Base-by-base conservation (phyloP, 2,113 vertebrate genomes). In the Pagrus major region DNA sequence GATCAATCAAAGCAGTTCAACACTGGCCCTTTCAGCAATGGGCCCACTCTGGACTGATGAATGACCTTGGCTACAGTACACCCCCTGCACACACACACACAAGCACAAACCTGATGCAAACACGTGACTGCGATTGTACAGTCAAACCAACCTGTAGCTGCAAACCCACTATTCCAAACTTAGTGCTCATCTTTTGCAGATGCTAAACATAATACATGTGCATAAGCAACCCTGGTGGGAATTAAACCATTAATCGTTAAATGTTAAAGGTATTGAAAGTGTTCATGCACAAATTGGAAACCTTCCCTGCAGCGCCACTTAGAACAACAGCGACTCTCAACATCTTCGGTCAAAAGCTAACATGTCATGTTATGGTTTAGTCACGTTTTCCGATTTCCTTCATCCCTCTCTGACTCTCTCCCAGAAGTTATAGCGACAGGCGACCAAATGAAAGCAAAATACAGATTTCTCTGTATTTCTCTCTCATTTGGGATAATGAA, bases 1-100 rank as follows among this genome's bases (percentile, higher is more conserved):
- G 88, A 94, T 93, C 90, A 88, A 92, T 92, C 93, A 94, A 60
- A 76, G 84, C 64, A 33, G 64, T 46, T 89, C 81, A 91, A 89
- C 88, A 90, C 84, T 70, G 73, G 76, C 35, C 54, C 76, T 81
- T 88, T 86, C 71, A 89, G 70, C 58, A 44, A 29, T 23, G 52
- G 56, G 65, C 85, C 84, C 74, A 80, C 86, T 72, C 72, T 60
- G 69, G 5, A 51, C 76, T 81, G 78, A 85, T 83, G 78, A 76
- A 83, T 78, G 37, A 61, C 54, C 80, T 18, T 9, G 23, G 25
- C 23, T 66, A 70, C 63, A 39, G 41, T 58, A 35, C 42, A 41
- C n/a, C 63, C 29, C 21, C 18, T 49, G 35, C 75, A 58, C 65
- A 37, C 47, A 68, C 31, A 31, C 42, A n/a, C 15, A n/a, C 47